Base-by-base conservation (phyloP, 2,888 invertebrate species). In the Timema podura region DNA sequence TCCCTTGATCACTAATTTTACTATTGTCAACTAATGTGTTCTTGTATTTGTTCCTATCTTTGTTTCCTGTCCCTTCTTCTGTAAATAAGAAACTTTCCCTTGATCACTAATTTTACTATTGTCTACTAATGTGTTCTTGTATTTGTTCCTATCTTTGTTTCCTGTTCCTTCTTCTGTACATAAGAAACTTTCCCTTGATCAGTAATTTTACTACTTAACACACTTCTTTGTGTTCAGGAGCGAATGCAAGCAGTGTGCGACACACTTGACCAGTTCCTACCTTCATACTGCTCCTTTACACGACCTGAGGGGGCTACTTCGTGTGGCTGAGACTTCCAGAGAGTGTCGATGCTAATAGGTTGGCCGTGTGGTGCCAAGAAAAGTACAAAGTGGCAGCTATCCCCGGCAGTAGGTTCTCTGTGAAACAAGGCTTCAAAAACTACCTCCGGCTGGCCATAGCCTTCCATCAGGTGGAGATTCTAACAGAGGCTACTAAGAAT, bases 291-390 rank as follows among this genome's bases (percentile, higher is more conserved):
- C 74, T 77, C 75, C 0, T 82, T 83, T 74, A 70, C 76, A 1
- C 76, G 78, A 64, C 84, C 86, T 73, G 76, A 73, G 88, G 88
- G 2, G 88, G 88, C 10, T 89, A 86, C 75, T 89, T 88, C 73
- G 77, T 88, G 64, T 89, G 88, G 88, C 78, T 88, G 67, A 78
- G 79, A 72, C 77, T 88, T 64, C 87, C 87, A 0, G 74, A 65
- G 11, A 10, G 16, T 44, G 65, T 77, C 1, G 80, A 83, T 75
- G 81, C 81, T 0, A 65, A 67, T 0, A 76, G 81, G n/a, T 83
- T 86, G 70, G 75, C 82, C 7, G 74, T 77, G 46, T 82, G 81
- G 77, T 82, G 83, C 65, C 76, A 82, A 71, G 75, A 80, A 16
- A 79, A 81, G 8, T 79, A 81, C 69, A 82, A 82, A 77, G 82